Evolutionary conservation across 2,113 vertebrate genomes (phyloP), one percentile per base, ranked within the genome.

Genomic region (Arizona elegans): DNA sequence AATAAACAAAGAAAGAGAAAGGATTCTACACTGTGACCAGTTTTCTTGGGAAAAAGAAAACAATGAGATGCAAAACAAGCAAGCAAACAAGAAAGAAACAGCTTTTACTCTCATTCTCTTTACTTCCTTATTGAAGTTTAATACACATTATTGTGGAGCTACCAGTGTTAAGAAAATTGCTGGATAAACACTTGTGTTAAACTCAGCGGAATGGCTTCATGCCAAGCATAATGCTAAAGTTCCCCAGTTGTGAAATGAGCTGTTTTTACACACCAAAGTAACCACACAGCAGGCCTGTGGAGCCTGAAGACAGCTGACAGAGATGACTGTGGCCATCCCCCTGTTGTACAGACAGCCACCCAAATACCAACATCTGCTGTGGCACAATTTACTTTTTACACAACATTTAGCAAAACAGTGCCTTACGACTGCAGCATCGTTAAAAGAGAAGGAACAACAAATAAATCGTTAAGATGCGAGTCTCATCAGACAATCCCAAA

Each of bases 361-460:
- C 97, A 97, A 97, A 97, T 97, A 92, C 97, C 97, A 97, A 98
- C 99, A 99, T 99, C 99, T 99, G 98, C 98, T 97, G 97, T 96
- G 96, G 94, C 97, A 97, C 98, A 98, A 99, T 98, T 99, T 98
- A 98, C 98, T 98, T 99, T 98, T 98, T 98, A 98, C 98, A 98
- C 98, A 98, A 98, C 99, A 99, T 98, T 98, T 98, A 99, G 97
- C 99, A 98, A 96, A 98, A 97, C 97, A 96, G 98, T 97, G 98
- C 96, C 97, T 98, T 98, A 98, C 23, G 98, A 98, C 98, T 96
- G 98, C 97, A 93, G 96, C 96, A 97, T 97, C 98, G 97, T 97
- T 97, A 98, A 97, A 65, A 93, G 33, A 98, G 97, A 97, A 96
- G 97, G 95, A 96, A 96, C 97, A 96, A 97, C 97, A 97, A 97